Evolutionary conservation across 2,797 vertebrate species (phyloP).

Genomic region (Acipenser ruthenus): DNA sequence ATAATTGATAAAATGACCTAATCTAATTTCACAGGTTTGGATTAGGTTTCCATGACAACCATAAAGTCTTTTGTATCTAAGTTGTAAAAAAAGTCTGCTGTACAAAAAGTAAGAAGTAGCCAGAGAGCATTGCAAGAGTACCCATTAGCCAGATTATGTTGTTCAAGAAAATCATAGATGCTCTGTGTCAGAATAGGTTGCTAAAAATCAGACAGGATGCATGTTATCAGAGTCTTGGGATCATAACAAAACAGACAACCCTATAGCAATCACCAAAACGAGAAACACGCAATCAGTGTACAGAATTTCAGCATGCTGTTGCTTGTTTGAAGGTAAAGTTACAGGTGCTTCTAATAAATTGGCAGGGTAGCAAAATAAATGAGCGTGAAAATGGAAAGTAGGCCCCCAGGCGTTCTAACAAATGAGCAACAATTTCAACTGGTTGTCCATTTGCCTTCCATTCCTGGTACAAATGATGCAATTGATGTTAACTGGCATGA

Average conservation of each 20-base stretch:
- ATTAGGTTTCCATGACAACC: too few relatives aligned
- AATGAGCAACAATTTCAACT: background rate
- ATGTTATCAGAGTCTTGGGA: too few relatives aligned
- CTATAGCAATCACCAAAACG: background rate
- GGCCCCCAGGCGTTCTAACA: background rate
- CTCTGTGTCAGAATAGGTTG: too few relatives aligned
- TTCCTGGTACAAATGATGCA: background rate
- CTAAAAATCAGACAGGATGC: too few relatives aligned
- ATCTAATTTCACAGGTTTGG: background rate
- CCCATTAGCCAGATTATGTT: too few relatives aligned
- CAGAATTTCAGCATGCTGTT: background rate
- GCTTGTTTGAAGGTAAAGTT: background rate
- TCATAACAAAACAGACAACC: too few relatives aligned
- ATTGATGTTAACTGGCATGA: background rate
- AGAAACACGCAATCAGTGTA: constrained; percentile 1
- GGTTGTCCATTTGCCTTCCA: background rate
- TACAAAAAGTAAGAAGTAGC: too few relatives aligned
- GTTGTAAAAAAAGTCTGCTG: too few relatives aligned
- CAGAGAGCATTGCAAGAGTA: too few relatives aligned
- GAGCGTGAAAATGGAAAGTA: background rate
- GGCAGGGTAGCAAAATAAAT: background rate
- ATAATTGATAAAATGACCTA: background rate
- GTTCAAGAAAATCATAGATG: too few relatives aligned
- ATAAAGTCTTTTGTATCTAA: too few relatives aligned
- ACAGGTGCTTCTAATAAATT: background rate